Evolutionary conservation across 64 coral and sea anemone species (phyloP), one percentile per base, ranked within the genome.

Genomic region (Catalaphyllia jardinei): DNA sequence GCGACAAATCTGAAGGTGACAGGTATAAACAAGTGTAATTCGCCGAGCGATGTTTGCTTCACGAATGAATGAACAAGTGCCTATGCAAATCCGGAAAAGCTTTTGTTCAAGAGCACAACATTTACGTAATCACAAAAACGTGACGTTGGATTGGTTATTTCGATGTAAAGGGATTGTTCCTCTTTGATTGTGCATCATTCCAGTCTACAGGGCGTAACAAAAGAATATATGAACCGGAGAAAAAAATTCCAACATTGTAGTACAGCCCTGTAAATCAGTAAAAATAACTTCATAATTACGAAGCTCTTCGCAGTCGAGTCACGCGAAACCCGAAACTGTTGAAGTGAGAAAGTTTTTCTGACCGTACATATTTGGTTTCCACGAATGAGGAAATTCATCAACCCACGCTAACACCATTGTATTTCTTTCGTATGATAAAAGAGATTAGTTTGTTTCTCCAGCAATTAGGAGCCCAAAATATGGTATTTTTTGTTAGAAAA

Each of bases 21-120:
- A 57, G 11, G 42, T 46, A 46, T 46, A 3, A 46, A 57, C 54
- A 57, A 57, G 10, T 57, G 54, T 57, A 8, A 27, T 69, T n/a
- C 65, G 65, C 65, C n/a, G n/a, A 42, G 10, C 10, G n/a, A 50
- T 51, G 19, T 49, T 71, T 52, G 29, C 29, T 81, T 38, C 79
- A 71, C 20, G 81, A 52, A 50, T 85, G 33, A 85, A 71, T 71
- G 62, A 85, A 71, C 39, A 22, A 42, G 2, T 31, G 10, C 29
- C 19, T 85, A 85, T 85, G 81, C 63, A 71, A 85, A 85, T 85
- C 12, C 19, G 24, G 12, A 60, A 80, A 80, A 80, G 54, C 25
- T 35, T 35, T 35, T 17, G 4, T 35, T 38, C 1, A 10, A 22
- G 64, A 25, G n/a, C 20, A n/a, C 62, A 22, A 25, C 24, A 9